Evolutionary conservation across 92 coral and sea anemone genomes (phyloP).

Genomic region (Phenganax subtilis): DNA sequence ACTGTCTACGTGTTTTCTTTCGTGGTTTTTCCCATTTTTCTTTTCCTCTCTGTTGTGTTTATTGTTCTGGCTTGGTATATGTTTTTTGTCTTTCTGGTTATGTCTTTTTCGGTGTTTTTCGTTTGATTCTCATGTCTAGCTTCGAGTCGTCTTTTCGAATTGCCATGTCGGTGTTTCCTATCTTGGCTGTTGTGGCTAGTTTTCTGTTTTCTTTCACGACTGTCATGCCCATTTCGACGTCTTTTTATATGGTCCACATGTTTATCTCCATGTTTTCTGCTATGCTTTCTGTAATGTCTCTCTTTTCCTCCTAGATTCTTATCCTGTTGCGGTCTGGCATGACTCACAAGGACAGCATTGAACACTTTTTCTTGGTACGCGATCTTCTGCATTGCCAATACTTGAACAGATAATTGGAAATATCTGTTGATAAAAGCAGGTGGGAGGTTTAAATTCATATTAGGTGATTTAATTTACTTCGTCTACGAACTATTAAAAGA

Average conservation of each 20-base stretch:
- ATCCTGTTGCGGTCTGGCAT: neutral
- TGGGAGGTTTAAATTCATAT: neutral
- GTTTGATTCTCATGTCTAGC: neutral
- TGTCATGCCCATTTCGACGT: no score
- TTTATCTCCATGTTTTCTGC: neutral
- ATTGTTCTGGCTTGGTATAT: no score
- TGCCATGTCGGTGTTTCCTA: neutral
- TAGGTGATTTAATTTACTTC: neutral
- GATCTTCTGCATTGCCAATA: slow-evolving; percentile 15
- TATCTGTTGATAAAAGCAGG: neutral
- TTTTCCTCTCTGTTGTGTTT: no score
- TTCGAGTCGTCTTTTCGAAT: neutral
- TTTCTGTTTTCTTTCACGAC: no score
- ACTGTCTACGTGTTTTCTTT: no score
- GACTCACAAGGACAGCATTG: neutral
- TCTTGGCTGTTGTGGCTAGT: neutral
- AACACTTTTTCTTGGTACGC: neutral
- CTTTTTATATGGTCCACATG: neutral
- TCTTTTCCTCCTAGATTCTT: neutral
- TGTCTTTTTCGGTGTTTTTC: neutral
- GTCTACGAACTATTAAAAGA: no score
- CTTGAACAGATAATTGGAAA: neutral
- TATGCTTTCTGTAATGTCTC: neutral
- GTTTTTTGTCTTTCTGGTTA: no score
- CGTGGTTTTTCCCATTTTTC: no score